Conservation (phyloP, 2,797 vertebrate genomes). For the Hylomyscus alleni region DNA sequence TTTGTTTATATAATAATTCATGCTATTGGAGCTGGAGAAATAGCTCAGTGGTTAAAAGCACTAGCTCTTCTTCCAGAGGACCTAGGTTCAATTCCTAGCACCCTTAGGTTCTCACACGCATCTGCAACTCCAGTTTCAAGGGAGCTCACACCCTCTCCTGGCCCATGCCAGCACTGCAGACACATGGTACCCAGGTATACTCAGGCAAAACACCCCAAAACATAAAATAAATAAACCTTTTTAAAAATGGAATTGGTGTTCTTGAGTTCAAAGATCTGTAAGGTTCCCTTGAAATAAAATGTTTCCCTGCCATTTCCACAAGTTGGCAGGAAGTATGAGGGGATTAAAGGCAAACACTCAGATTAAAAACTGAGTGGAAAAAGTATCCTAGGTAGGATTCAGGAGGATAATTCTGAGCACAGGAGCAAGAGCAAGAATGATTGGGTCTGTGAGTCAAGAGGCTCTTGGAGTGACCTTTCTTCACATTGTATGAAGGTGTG, state of each 20-base stretch:
- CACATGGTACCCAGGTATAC: not conserved
- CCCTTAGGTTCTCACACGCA: not conserved
- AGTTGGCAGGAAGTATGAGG: not conserved
- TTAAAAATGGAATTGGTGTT: not conserved
- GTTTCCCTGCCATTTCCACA: not conserved
- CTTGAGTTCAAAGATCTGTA: not conserved
- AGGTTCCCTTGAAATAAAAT: constrained; percentile 20
- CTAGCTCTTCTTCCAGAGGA: not conserved
- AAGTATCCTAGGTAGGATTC: not conserved
- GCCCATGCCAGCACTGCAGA: not conserved
- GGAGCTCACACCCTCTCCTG: not conserved
- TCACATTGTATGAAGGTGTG: not conserved
- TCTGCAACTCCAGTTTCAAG: not conserved
- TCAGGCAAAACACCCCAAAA: not conserved
- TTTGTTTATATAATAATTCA: not conserved
- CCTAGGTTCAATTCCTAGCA: not conserved
- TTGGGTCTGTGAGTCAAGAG: not conserved
- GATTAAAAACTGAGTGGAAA: not conserved
- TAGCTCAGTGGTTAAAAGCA: not conserved
- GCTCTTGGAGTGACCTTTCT: not conserved
- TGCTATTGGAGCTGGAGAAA: not conserved
- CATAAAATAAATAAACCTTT: not conserved
- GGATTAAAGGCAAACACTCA: not conserved
- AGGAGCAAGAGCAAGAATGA: not conserved
- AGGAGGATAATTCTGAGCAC: not conserved